Percentiles rank a stretch among this genome's conserved stretches.
These are phyloP conservation scores for Hoplostethus atlanticus DNA, from an alignment of 2,797 vertebrate species.

Conservation along the genomic window DNA sequence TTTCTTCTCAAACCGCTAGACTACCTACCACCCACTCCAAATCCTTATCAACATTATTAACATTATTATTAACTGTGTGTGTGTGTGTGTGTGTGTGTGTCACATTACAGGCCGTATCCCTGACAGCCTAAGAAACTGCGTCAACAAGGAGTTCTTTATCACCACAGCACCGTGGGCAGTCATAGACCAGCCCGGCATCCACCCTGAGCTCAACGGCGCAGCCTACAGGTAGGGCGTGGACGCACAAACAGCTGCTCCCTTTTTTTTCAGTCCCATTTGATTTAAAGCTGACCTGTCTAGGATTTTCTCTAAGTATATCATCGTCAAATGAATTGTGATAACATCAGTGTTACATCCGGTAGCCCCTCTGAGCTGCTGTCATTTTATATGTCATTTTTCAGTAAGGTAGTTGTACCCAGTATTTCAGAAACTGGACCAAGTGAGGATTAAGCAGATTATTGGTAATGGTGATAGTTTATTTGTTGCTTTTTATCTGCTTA, in stretches of 20 bases:
- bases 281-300: background rate
- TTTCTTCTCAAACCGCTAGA: background rate
- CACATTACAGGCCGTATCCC: conserved; percentile 92
- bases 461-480: background rate
- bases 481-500: background rate
- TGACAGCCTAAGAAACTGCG: conserved; percentile 96
- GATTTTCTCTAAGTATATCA: background rate
- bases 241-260: background rate
- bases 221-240: conserved; percentile 90
- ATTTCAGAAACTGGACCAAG: too few species aligned
- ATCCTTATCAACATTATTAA: too few species aligned
- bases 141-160: conserved; percentile 98
- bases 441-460: too few species aligned
- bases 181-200: conserved; percentile 92
- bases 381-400: too few species aligned
- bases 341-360: too few species aligned
- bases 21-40: background rate
- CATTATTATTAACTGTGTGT: background rate
- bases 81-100: conserved; percentile 28
- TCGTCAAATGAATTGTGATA: background rate
- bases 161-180: conserved; percentile 93
- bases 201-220: conserved; percentile 96
- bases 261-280: too few species aligned
- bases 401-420: too few species aligned
- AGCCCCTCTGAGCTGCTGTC: too few species aligned